A percentile compares a stretch with the other conserved stretches of the same genome.
Conservation (phyloP, 2,888 invertebrate species). For the Heliothis peltigera region DNA sequence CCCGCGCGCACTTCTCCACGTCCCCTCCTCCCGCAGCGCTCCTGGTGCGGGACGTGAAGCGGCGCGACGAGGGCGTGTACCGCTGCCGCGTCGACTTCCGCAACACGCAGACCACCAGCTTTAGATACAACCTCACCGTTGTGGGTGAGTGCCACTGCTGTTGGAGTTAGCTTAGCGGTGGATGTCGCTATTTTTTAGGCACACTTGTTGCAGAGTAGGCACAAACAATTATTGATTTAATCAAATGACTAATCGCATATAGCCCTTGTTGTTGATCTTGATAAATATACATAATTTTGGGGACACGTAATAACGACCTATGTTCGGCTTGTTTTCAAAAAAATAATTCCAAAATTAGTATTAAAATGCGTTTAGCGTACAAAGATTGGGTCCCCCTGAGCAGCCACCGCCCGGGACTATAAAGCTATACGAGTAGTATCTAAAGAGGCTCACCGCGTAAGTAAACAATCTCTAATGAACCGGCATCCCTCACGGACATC, state of each 20-base stretch:
- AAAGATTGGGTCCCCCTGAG: neutral
- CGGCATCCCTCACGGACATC: constrained; percentile 44
- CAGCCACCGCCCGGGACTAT: neutral
- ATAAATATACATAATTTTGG: no score
- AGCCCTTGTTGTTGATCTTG: no score
- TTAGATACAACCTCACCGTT: constrained; percentile 96
- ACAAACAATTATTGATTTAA: neutral
- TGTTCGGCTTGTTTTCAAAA: no score
- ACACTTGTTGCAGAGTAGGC: neutral
- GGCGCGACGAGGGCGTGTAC: constrained; percentile 96
- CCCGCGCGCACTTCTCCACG: constrained; percentile 95
- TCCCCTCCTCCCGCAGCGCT: constrained; percentile 94
- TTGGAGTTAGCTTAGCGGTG: neutral
- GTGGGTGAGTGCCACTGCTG: constrained; percentile 93
- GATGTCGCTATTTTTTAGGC: neutral
- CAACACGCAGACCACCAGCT: constrained; percentile 96
- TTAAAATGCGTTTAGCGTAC: neutral
- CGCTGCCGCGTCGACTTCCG: constrained; percentile 97
- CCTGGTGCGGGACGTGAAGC: constrained; percentile 93
- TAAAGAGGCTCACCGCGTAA: constrained; percentile 30
- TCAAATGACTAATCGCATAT: no score
- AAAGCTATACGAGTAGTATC: constrained; percentile 30
- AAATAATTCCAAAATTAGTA: no score
- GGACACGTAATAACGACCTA: no score
- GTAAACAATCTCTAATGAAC: constrained; percentile 41